Conservation (phyloP, 2,888 invertebrate genomes). For the Odontocolon sp. region DNA sequence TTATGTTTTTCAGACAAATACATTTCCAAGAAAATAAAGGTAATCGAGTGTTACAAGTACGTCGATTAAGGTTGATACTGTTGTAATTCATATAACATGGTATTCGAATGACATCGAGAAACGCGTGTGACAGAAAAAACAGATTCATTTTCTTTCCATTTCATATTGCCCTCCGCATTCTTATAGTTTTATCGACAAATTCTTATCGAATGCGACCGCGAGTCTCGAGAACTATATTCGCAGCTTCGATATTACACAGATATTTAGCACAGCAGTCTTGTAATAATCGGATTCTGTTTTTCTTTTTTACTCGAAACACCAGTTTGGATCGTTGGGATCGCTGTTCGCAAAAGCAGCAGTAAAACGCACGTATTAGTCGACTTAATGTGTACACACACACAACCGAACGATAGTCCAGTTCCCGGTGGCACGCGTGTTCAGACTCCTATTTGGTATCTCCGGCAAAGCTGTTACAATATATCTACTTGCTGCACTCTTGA, state of each 20-base stretch:
- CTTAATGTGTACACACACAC: neutral
- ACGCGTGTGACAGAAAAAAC: slow-evolving; percentile 28
- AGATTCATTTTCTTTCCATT: slow-evolving; percentile 30
- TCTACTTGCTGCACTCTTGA: neutral
- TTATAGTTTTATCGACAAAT: slow-evolving; percentile 47
- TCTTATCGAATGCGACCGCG: slow-evolving; percentile 43
- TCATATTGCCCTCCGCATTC: slow-evolving; percentile 15
- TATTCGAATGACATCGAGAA: slow-evolving; percentile 9
- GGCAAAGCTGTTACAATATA: neutral
- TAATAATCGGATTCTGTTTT: slow-evolving; percentile 47
- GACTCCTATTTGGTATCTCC: neutral
- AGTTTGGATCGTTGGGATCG: slow-evolving; percentile 15
- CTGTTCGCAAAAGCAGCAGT: slow-evolving; percentile 6
- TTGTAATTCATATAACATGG: slow-evolving; percentile 2
- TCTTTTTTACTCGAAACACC: slow-evolving; percentile 21
- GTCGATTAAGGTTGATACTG: slow-evolving; percentile 39
- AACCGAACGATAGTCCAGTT: slow-evolving; percentile 9
- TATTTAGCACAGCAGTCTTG: slow-evolving; percentile 16
- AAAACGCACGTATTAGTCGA: slow-evolving; percentile 34
- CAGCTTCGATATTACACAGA: slow-evolving; percentile 3
- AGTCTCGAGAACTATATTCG: slow-evolving; percentile 30
- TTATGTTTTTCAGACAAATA: neutral
- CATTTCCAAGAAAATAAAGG: slow-evolving; percentile 38
- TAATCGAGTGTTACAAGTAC: neutral
- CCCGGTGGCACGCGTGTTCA: slow-evolving; percentile 46